phyloP scores from a whole-genome alignment of 2,888 invertebrate species.

The Drosophila anceps region DNA sequence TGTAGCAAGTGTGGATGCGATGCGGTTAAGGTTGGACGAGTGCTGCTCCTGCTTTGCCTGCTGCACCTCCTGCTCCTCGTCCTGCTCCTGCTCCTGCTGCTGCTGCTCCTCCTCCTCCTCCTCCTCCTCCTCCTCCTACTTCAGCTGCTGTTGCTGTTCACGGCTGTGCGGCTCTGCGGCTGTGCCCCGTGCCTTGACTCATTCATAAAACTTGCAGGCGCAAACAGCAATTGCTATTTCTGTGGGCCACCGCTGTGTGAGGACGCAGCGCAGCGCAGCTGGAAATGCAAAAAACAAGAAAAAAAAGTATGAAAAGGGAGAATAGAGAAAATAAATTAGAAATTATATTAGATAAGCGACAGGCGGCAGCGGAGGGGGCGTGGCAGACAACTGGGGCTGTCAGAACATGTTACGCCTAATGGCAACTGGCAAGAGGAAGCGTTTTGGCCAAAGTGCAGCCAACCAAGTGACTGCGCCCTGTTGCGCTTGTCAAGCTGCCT shows the following conservation, averaged over 20 bases:
- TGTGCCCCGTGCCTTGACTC: constrained; percentile 52
- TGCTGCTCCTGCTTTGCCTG: not conserved
- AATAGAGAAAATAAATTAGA: constrained; percentile 59
- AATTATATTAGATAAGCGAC: constrained; percentile 54
- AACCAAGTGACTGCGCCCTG: constrained; percentile 37
- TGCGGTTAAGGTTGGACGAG: constrained; percentile 13
- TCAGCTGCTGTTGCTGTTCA: constrained; percentile 30
- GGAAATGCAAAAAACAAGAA: constrained; percentile 19
- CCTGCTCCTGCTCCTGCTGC: not conserved
- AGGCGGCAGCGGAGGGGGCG: not conserved
- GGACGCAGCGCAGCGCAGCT: constrained; percentile 67
- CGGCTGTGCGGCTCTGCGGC: constrained; percentile 41
- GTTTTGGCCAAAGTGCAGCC: constrained; percentile 40
- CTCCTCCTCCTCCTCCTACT: not conserved
- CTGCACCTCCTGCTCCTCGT: not conserved
- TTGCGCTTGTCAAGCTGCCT: constrained; percentile 22
- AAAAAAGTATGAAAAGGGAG: not conserved
- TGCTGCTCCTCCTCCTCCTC: not conserved
- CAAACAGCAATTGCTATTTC: constrained; percentile 61
- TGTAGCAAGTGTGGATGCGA: constrained; percentile 28
- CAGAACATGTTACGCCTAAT: constrained; percentile 54
- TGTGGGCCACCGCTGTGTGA: constrained; percentile 62
- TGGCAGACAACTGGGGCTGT: constrained; percentile 25
- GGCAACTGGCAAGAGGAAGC: constrained; percentile 45
- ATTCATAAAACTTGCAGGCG: constrained; percentile 74